These are phyloP conservation scores for Cottus gobio DNA, from an alignment of 2,113 vertebrate genomes.

Conservation along the genomic window DNA sequence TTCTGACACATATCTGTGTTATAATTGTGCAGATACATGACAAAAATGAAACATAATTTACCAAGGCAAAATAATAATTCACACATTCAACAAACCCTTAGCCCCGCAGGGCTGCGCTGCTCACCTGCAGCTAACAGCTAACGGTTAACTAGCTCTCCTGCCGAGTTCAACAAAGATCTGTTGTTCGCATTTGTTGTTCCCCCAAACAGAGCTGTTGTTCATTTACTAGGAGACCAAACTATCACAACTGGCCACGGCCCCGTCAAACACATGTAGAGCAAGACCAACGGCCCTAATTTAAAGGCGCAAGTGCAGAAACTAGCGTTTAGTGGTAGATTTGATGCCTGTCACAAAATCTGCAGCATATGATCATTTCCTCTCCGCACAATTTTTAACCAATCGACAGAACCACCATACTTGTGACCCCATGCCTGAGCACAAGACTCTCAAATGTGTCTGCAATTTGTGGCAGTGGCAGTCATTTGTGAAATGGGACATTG, in stretches of 20 bases:
- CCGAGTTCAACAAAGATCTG: neutral
- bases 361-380: neutral
- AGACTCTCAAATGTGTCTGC: neutral
- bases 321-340: neutral
- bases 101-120: neutral
- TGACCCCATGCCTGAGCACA: neutral
- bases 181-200: neutral
- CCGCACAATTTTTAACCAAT: neutral
- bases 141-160: neutral
- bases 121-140: neutral
- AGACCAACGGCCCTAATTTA: neutral
- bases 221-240: neutral
- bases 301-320: neutral
- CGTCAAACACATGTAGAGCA: neutral
- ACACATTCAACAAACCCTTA: neutral
- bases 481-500: constrained; percentile 6
- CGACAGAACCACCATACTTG: neutral
- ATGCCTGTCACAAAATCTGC: neutral
- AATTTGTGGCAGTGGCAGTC: neutral
- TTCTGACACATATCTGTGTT: constrained; percentile 5
- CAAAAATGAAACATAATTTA: neutral
- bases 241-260: neutral
- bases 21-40: neutral
- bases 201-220: neutral
- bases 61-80: neutral